Evolutionary conservation across 1,140 invertebrate species (phyloP).

Genomic region (Nylanderia fulva): DNA sequence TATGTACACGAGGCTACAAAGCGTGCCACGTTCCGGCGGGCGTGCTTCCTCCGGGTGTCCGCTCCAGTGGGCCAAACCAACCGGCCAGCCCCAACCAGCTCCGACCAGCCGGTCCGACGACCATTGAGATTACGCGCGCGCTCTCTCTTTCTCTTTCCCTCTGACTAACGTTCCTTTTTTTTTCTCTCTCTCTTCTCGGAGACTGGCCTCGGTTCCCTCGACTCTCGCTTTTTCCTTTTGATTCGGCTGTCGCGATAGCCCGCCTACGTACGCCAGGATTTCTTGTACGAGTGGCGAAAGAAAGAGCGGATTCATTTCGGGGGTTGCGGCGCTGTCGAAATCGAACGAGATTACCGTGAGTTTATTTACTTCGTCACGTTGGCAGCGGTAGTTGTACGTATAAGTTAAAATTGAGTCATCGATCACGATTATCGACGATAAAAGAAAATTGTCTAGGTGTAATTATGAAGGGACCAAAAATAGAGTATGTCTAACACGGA

Average conservation of each 20-base stretch:
- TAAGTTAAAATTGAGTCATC: not conserved
- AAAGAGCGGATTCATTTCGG: constrained; percentile 37
- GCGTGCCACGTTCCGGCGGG: constrained; percentile 85
- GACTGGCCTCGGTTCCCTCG: constrained; percentile 72
- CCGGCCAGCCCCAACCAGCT: constrained; percentile 82
- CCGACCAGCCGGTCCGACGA: constrained; percentile 75
- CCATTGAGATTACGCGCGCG: constrained; percentile 81
- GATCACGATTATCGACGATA: not conserved
- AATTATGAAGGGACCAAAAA: constrained; percentile 22
- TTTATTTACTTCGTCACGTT: not conserved
- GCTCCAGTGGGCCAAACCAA: constrained; percentile 86
- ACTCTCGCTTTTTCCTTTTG: constrained; percentile 73
- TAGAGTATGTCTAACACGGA: constrained; percentile 17
- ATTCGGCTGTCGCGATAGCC: constrained; percentile 76
- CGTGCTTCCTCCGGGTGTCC: constrained; percentile 86
- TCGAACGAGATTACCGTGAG: not conserved
- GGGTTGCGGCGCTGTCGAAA: constrained; percentile 30
- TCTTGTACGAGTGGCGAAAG: constrained; percentile 46
- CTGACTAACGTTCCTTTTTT: not conserved
- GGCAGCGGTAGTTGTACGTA: too few species aligned
- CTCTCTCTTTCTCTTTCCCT: constrained; percentile 58
- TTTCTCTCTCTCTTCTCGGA: constrained; percentile 33
- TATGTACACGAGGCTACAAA: constrained; percentile 81
- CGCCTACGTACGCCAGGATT: constrained; percentile 52
- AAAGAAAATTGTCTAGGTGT: not conserved